phyloP scores from a whole-genome alignment of 2,888 invertebrate species.

The Andricus curvator region DNA sequence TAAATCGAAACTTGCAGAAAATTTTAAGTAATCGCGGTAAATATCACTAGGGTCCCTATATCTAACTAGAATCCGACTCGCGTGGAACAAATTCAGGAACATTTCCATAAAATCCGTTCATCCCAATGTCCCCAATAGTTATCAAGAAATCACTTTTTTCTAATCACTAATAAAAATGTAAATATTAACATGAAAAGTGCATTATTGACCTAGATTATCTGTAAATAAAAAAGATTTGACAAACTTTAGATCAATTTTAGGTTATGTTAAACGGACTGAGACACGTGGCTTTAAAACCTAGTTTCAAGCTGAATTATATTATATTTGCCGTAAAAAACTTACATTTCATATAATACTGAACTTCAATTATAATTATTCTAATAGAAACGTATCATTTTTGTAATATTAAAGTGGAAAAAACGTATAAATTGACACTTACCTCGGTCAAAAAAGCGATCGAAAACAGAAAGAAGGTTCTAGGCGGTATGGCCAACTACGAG shows the following conservation, averaged over 20 bases:
- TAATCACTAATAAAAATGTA: neutral
- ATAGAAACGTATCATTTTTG: neutral
- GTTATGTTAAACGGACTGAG: slow-evolving; percentile 2
- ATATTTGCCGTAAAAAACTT: neutral
- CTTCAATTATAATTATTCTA: neutral
- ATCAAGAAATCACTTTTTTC: neutral
- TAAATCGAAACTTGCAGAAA: neutral
- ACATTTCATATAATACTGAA: neutral
- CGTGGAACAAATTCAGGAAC: neutral
- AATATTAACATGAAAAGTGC: neutral
- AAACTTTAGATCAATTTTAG: slow-evolving; percentile 3
- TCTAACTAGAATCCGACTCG: neutral
- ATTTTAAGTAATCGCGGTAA: neutral
- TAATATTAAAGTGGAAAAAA: neutral
- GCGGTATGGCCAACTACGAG: neutral
- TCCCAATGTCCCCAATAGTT: neutral
- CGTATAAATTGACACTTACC: slow-evolving; percentile 10
- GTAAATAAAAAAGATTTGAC: neutral
- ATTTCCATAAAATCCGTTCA: neutral
- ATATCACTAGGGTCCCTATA: neutral
- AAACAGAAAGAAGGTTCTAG: slow-evolving; percentile 5
- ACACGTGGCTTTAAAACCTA: slow-evolving; percentile 17
- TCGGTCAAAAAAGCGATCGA: slow-evolving; percentile 13
- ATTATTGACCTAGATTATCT: neutral
- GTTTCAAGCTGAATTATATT: neutral